Evolutionary conservation across 2,888 invertebrate species (phyloP), one percentile per base, ranked within the genome.

Genomic region (Alloplasta piceator): DNA sequence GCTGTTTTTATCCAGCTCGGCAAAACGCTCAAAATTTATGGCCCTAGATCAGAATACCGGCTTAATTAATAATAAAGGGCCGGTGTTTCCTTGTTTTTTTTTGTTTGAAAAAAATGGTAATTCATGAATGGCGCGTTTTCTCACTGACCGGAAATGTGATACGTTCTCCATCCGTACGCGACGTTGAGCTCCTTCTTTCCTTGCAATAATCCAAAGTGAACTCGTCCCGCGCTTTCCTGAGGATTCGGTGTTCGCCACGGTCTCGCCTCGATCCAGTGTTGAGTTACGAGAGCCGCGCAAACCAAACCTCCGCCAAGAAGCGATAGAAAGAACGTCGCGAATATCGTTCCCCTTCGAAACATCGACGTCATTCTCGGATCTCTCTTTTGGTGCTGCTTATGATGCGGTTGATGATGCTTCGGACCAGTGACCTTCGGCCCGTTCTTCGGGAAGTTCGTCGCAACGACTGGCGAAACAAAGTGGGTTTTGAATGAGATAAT

Each of bases 131-230:
- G 41, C 41, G 7, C 46, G 36, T 16, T 26, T 26, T 39, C 0
- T 16, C n/a, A 92, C 94, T 94, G 92, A 98, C 97, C 96, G 90
- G 96, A 95, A 83, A 98, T 95, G 81, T 96, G 94, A 89, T 95
- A 94, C 71, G 94, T 94, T 88, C 98, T 95, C 94, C 95, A 95
- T 4, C 98, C 98, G 88, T 97, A 96, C 3, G 96, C 97, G 77
- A 95, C 95, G 91, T 98, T 96, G 46, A 98, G 92, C 85, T 95
- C 95, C 91, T 97, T 97, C 83, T 95, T 95, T 0, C 98, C 98
- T 87, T 96, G 95, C 89, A 98, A 97, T 6, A 98, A 94, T 0
- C 98, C 98, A 90, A 98, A 97, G 89, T 96, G 95, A 79, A 98
- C 95, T 84, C 94, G 93, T 0, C 97, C 98, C 68, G 95, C 95